A percentile compares a stretch with the other conserved stretches of the same genome.
These are phyloP conservation scores for Bruchidius siliquastri DNA, from an alignment of 2,888 invertebrate species.

Conservation along the genomic window DNA sequence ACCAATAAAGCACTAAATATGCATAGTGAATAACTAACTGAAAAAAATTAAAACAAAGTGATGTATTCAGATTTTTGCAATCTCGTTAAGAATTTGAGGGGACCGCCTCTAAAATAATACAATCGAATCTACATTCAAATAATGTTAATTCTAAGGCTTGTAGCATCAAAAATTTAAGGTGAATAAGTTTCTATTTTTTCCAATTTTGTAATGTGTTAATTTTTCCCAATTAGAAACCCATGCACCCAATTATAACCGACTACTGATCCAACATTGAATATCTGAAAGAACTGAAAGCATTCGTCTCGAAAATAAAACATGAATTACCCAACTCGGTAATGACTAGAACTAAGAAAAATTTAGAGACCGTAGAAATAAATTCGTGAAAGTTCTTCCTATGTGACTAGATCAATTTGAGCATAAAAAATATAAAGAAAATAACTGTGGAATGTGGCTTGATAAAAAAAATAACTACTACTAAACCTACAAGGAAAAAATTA, in stretches of 20 bases:
- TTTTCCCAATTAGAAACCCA: too few relatives aligned
- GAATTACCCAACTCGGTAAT: background rate
- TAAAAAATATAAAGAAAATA: background rate
- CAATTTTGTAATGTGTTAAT: too few relatives aligned
- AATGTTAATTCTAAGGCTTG: too few relatives aligned
- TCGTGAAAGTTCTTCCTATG: background rate
- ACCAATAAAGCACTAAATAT: too few relatives aligned
- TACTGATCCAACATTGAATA: background rate
- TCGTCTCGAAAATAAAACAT: background rate
- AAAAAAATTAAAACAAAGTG: too few relatives aligned
- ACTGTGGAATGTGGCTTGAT: background rate
- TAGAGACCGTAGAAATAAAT: background rate
- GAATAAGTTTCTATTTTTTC: too few relatives aligned
- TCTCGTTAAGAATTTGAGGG: too few relatives aligned
- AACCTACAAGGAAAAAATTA: background rate
- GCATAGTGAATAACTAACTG: too few relatives aligned
- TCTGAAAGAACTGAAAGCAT: background rate
- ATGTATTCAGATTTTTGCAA: too few relatives aligned
- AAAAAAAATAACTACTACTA: background rate
- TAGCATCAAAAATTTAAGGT: background rate
- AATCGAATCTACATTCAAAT: too few relatives aligned
- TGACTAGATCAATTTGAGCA: background rate
- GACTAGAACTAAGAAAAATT: background rate
- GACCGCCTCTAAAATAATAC: too few relatives aligned
- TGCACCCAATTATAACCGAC: too few relatives aligned